A percentile compares a stretch with the other conserved stretches of the same genome.
Evolutionary conservation across 2,888 invertebrate genomes (phyloP).

Genomic region (Drosophila lacicola): DNA sequence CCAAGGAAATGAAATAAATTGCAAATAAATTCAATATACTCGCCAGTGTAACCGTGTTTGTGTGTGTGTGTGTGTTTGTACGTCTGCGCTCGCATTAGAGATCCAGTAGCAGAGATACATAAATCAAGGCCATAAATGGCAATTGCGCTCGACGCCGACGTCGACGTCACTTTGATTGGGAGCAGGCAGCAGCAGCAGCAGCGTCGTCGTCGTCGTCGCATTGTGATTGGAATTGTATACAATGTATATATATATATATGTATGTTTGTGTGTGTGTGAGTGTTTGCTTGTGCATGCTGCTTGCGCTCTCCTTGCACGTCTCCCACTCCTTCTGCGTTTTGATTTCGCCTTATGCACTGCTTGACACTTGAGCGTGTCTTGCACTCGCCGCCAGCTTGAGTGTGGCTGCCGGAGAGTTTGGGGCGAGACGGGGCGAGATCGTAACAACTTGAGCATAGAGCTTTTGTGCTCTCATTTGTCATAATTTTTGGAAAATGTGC

Average conservation of each 20-base stretch:
- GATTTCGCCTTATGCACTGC: slow-evolving; percentile 38
- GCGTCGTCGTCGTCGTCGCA: slow-evolving; percentile 29
- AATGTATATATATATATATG: slow-evolving; percentile 8
- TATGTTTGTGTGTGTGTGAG: slow-evolving; percentile 3
- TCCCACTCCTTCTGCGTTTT: slow-evolving; percentile 16
- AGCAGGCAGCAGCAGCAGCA: slow-evolving; percentile 46
- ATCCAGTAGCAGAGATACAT: slow-evolving; percentile 77
- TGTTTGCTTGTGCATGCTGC: slow-evolving; percentile 11
- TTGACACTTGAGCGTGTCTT: slow-evolving; percentile 55
- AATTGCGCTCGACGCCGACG: slow-evolving; percentile 65
- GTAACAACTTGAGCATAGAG: slow-evolving; percentile 13
- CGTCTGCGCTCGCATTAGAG: slow-evolving; percentile 70
- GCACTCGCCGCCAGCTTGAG: slow-evolving; percentile 37
- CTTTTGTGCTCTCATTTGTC: slow-evolving; percentile 5
- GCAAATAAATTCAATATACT: slow-evolving; percentile 77
- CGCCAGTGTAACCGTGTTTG: neutral
- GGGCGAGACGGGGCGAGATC: slow-evolving; percentile 15
- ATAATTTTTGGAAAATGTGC: slow-evolving; percentile 4
- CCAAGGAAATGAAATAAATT: slow-evolving; percentile 78
- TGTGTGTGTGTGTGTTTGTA: slow-evolving; percentile 28
- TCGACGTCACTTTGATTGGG: slow-evolving; percentile 70
- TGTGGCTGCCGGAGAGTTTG: neutral
- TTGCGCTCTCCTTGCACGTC: slow-evolving; percentile 25
- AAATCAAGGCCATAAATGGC: slow-evolving; percentile 79
- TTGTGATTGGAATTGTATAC: slow-evolving; percentile 53